Evolutionary conservation across 2,888 invertebrate genomes (phyloP), one percentile per base, ranked within the genome.

Genomic region (Allacma fusca): DNA sequence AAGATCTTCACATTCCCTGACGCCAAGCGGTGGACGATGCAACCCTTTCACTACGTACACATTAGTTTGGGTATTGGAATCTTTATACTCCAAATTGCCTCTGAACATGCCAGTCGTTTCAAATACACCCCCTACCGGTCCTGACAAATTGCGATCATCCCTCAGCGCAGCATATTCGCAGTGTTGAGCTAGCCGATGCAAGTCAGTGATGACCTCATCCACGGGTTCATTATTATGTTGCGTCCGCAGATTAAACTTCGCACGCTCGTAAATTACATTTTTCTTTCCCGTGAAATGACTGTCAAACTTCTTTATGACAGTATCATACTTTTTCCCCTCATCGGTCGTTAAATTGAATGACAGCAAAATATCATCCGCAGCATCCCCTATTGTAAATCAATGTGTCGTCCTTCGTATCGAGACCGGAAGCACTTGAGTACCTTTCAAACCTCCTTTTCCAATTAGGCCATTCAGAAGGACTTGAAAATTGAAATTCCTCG

Each of bases 211-310:
- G 65, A 82, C 81, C 2, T 80, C 77, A 21, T 80, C 79, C 0
- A 80, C 72, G 0, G 78, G 19, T 67, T 81, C 80, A 1, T 78
- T 77, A 13, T 75, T 75, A 16, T 57, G 16, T 64, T 83, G 81
- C 0, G 44, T 16, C 28, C 81, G 29, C 0, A 65, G 29, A 29
- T 80, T 79, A 57, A 81, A 82, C 50, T 71, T 77, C 2, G 81
- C 81, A 2, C 81, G 65, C 70, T 83, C 83, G 50, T 76, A 83
- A 34, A 82, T 77, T 0, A 71, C 74, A 59, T 81, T 83, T 16
- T 71, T 62, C 26, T 50, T 16, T 4, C n/a, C 64, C 2, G 24
- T 24, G 26, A 64, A 64, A 64, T 64, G 26, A 16, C 1, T 64
- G 16, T 64, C 26, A 26, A 81, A 80, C 1, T 77, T 77, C 57